phyloP scores from a whole-genome alignment of 2,888 invertebrate genomes.

The Melitaea athalia region DNA sequence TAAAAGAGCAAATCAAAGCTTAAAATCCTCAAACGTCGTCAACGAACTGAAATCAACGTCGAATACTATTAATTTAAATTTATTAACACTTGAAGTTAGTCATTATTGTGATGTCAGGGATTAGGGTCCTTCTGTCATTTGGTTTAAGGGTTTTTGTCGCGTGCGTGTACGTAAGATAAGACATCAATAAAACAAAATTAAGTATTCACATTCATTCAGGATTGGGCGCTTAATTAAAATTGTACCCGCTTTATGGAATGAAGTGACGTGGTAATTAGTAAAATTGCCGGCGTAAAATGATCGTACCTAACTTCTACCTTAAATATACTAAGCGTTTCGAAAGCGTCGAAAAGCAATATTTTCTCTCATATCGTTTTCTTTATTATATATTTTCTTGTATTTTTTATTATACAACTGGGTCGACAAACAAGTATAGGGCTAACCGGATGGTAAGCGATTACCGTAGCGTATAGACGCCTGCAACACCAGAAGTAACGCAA shows the following conservation, averaged over 20 bases:
- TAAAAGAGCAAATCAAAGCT: conserved; percentile 26
- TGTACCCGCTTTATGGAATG: conserved; percentile 24
- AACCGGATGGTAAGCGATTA: no score
- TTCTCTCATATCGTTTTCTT: no score
- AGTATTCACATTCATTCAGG: conserved; percentile 27
- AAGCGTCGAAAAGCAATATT: not conserved
- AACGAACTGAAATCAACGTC: conserved; percentile 23
- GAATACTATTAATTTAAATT: conserved; percentile 33
- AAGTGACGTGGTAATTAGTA: conserved; percentile 30
- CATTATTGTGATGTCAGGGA: conserved; percentile 8
- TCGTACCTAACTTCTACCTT: not conserved
- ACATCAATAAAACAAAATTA: conserved; percentile 34
- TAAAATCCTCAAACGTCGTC: conserved; percentile 16
- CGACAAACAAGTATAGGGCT: no score
- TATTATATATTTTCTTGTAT: no score
- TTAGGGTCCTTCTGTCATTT: conserved; percentile 14
- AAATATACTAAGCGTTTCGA: not conserved
- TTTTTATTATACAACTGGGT: no score
- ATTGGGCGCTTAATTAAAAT: conserved; percentile 34
- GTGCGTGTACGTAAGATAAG: conserved; percentile 14
- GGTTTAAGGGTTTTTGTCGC: conserved; percentile 16
- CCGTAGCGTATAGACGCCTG: no score
- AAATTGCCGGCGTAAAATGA: conserved; percentile 21
- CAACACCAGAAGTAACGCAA: no score
- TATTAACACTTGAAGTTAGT: conserved; percentile 29